phyloP scores from a whole-genome alignment of 2,888 invertebrate genomes.

The Amphipoea oculea region DNA sequence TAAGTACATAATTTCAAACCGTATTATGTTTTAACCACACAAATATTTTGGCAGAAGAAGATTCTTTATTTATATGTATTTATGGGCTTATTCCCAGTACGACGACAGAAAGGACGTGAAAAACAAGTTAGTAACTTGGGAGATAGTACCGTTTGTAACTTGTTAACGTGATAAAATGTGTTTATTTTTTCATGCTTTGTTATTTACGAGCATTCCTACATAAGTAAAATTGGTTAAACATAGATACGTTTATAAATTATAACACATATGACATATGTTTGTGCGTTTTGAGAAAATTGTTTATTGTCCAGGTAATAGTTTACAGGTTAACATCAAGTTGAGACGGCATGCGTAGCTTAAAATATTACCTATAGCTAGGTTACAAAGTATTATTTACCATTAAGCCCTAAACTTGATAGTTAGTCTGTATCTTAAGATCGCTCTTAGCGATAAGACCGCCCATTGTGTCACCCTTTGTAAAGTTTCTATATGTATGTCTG shows the following conservation, averaged over 20 bases:
- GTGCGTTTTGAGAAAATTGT: neutral
- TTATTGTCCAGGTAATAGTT: too few relatives aligned
- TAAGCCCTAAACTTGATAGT: too few relatives aligned
- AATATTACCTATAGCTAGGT: too few relatives aligned
- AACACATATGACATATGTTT: too few relatives aligned
- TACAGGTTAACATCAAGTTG: too few relatives aligned
- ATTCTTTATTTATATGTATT: constrained; percentile 34
- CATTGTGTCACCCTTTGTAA: too few relatives aligned
- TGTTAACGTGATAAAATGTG: constrained; percentile 47
- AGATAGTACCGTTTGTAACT: constrained; percentile 38
- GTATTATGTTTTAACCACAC: constrained; percentile 17
- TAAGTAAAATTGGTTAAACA: neutral
- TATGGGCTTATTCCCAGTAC: constrained; percentile 37
- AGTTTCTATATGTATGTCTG: too few relatives aligned
- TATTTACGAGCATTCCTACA: constrained; percentile 24
- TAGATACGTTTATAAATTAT: too few relatives aligned
- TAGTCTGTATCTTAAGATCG: too few relatives aligned
- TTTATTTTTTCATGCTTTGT: constrained; percentile 33
- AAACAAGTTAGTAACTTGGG: constrained; percentile 47
- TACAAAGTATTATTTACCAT: too few relatives aligned
- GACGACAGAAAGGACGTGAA: constrained; percentile 3
- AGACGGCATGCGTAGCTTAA: too few relatives aligned
- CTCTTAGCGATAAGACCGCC: too few relatives aligned
- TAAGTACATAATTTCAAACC: neutral
- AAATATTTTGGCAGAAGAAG: constrained; percentile 11